A percentile compares a stretch with the other conserved stretches of the same genome.
phyloP scores from a whole-genome alignment of 2,113 vertebrate species.

The Chaetodon trifascialis region DNA sequence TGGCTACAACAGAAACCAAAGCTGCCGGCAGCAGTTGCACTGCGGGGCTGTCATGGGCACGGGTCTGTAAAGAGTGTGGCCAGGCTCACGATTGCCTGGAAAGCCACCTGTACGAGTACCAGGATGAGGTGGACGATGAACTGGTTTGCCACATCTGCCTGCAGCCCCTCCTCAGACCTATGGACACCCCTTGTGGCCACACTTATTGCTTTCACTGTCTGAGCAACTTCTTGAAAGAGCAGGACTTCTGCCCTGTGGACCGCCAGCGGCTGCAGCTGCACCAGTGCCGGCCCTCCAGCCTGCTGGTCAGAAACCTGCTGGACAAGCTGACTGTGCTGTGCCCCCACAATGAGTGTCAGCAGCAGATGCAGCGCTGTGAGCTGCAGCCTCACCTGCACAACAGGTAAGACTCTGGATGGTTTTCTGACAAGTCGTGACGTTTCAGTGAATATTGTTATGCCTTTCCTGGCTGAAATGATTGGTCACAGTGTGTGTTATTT shows the following conservation, averaged over 20 bases:
- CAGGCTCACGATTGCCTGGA: slow-evolving; percentile 88
- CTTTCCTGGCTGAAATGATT: not conserved
- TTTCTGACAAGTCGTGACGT: not conserved
- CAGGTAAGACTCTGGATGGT: slow-evolving; percentile 82
- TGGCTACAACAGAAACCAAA: slow-evolving; percentile 84
- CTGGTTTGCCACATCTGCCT: slow-evolving; percentile 94
- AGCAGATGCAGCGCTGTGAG: slow-evolving; percentile 91
- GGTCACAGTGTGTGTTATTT: not conserved
- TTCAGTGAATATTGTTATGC: not conserved
- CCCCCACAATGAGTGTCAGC: slow-evolving; percentile 89
- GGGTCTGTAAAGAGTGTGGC: slow-evolving; percentile 91
- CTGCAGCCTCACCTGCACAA: slow-evolving; percentile 93
- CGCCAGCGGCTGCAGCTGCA: slow-evolving; percentile 89
- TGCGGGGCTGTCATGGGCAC: slow-evolving; percentile 63
- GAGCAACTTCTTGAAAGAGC: slow-evolving; percentile 91
- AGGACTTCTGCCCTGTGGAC: slow-evolving; percentile 93
- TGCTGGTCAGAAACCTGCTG: slow-evolving; percentile 91
- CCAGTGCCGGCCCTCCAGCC: slow-evolving; percentile 91
- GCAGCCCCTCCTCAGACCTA: slow-evolving; percentile 91
- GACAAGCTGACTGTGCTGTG: slow-evolving; percentile 90
- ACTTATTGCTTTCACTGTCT: slow-evolving; percentile 93
- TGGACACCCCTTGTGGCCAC: slow-evolving; percentile 95
- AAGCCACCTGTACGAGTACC: slow-evolving; percentile 93
- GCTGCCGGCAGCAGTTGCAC: slow-evolving; percentile 14
- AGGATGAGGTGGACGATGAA: slow-evolving; percentile 93